These are phyloP conservation scores for Anguilla anguilla DNA, from an alignment of 2,797 vertebrate genomes.

Conservation along the genomic window DNA sequence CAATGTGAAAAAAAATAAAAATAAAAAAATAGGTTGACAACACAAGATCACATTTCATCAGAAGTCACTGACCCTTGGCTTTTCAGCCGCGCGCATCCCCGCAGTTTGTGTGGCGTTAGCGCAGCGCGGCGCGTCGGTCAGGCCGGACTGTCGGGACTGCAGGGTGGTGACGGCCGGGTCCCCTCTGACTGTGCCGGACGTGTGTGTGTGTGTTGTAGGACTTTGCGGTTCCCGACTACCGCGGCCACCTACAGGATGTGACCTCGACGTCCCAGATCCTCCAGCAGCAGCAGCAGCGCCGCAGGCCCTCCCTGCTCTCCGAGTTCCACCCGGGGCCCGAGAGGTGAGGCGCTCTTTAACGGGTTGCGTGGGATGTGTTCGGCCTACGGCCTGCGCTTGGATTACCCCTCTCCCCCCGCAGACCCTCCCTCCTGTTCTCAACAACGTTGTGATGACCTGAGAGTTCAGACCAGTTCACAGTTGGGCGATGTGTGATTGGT, in stretches of 20 bases:
- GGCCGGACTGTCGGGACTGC: constrained; percentile 12
- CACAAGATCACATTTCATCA: background rate
- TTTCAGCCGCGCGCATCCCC: background rate
- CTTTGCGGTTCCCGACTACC: constrained; percentile 90
- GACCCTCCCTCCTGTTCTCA: no score
- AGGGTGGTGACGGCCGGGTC: constrained; percentile 24
- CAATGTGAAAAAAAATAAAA: background rate
- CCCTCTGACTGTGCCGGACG: background rate
- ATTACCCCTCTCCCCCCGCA: no score
- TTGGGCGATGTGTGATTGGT: no score
- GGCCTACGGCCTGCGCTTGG: no score
- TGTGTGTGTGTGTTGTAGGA: constrained; percentile 71
- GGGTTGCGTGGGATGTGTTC: background rate
- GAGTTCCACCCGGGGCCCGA: constrained; percentile 95
- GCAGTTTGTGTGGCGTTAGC: no score
- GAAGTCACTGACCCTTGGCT: background rate
- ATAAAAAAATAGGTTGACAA: background rate
- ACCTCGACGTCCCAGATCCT: constrained; percentile 74
- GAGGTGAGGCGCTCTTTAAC: constrained; percentile 69
- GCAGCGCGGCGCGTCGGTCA: background rate
- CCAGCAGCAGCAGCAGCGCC: constrained; percentile 80
- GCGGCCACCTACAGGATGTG: constrained; percentile 85
- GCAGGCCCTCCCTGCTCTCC: constrained; percentile 91
- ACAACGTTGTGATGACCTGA: no score
- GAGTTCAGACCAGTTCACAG: no score